Evolutionary conservation across 2,888 invertebrate genomes (phyloP), one percentile per base, ranked within the genome.

Genomic region (Sialis fuliginosa): DNA sequence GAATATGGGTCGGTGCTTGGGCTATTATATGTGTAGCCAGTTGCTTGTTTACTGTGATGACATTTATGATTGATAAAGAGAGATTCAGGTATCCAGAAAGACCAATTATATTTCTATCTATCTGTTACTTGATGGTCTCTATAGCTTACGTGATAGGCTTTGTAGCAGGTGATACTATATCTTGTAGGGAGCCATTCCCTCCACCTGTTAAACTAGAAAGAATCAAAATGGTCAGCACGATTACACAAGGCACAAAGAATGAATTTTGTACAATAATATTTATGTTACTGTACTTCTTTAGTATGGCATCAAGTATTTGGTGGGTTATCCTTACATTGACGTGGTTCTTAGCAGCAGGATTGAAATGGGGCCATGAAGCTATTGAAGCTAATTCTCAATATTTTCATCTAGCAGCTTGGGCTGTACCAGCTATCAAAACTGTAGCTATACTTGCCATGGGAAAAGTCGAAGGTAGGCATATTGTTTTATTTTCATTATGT

Each of bases 361-460:
- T 95, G 49, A 95, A 95, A 68, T 96, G 95, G 95, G 93, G 93
- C 41, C 92, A 93, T 65, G 96, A 96, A 71, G 95, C 95, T 35
- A 95, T 96, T 60, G 93, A 93, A 69, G 89, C 91, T 46, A 90
- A 95, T 67, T 92, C 93, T 8, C 91, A 93, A 66, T 91, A 93
- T 65, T 96, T 96, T 65, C 96, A 96, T 74, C 74, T 95, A 57
- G 88, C 88, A 48, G 95, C 95, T n/a, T 96, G 96, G 96, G 92
- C 92, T 47, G 84, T 95, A 44, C 95, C 96, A 45, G 95, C 95
- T 48, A 75, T 93, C 49, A 90, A 93, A 66, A 95, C 95, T 45
- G 93, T 96, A 62, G 88, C 89, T 48, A 89, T 95, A 57, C 71
- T 95, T 52, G 93, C 93, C 5, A 83, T 92, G 81, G 90, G 91